Evolutionary conservation across 2,113 vertebrate genomes (phyloP).

Genomic region (Eulacestoma nigropectus): DNA sequence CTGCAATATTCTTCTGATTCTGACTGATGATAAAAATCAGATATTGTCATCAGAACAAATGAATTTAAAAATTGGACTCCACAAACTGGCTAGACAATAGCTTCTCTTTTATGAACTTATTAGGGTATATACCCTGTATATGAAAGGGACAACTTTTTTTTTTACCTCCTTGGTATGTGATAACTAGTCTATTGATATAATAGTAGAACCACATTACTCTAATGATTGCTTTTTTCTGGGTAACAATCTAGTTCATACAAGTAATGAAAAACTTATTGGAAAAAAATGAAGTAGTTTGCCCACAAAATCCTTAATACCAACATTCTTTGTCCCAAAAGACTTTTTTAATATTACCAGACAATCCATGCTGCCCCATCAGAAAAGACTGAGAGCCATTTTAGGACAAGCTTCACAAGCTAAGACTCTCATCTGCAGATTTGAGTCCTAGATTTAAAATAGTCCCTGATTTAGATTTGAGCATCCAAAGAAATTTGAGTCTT

Average conservation of each 20-base stretch:
- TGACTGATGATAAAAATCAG: not conserved
- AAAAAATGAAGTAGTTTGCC: not conserved
- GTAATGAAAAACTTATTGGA: not conserved
- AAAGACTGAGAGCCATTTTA: not conserved
- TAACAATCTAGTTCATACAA: not conserved
- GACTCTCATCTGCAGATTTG: not conserved
- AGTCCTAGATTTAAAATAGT: not conserved
- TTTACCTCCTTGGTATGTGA: not conserved
- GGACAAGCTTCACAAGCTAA: not conserved
- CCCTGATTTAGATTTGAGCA: not conserved
- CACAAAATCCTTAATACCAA: not conserved
- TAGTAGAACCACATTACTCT: not conserved
- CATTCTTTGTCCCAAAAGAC: rapidly evolving
- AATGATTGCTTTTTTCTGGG: not conserved
- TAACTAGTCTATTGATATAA: not conserved
- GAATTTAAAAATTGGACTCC: not conserved
- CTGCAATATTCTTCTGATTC: not conserved
- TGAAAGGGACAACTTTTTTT: not conserved
- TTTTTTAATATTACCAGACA: not conserved
- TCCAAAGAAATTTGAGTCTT: not conserved
- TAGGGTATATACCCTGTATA: not conserved
- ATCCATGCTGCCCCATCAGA: not conserved
- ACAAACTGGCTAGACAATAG: not conserved
- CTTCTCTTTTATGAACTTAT: not conserved
- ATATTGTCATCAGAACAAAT: not conserved